Evolutionary conservation across 2,797 vertebrate genomes (phyloP), one percentile per base, ranked within the genome.

Genomic region (Acanthis flammea): DNA sequence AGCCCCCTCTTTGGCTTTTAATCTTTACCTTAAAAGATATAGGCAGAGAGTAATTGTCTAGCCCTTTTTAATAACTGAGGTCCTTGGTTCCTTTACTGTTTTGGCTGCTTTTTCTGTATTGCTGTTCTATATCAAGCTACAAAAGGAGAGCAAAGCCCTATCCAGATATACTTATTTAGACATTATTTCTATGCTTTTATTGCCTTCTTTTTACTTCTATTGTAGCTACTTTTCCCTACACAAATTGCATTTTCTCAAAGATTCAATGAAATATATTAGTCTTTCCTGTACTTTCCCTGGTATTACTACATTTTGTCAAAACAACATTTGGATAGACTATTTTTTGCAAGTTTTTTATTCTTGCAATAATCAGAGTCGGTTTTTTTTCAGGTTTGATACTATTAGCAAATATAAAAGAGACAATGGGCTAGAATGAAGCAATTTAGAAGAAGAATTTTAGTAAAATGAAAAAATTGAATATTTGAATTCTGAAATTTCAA

Each of bases 1-100:
- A 94, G 51, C 22, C 27, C 6, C 6, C 33, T 70, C 4, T 70
- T 72, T 73, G 62, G 75, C 85, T 95, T 97, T 96, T 94, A 81
- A 93, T 92, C 89, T 88, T 95, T 75, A 1, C 23, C 42, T 82
- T 76, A 79, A 84, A 88, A 90, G 87, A 66, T 63, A 84, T 19
- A 67, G 55, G 67, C 30, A 50, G 41, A 54, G 19, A 71, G 67
- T 47, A 75, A 58, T 88, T 86, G 23, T 68, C 30, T 87, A 94
- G 63, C 35, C 51, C 31, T 84, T 90, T 92, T 78, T 75, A 93
- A 75, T 96, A 90, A 81, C 75, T 14, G 55, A 86, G 30, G 14
- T 66, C 47, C 33, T 83, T 42, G 33, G 63, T 54, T 79, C n/a
- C 54, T 78, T 47, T 92, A 24, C 42, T 82, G 30, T 75, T 85